Conservation (phyloP, 1,140 invertebrate genomes). For the Penaeus japonicus region DNA sequence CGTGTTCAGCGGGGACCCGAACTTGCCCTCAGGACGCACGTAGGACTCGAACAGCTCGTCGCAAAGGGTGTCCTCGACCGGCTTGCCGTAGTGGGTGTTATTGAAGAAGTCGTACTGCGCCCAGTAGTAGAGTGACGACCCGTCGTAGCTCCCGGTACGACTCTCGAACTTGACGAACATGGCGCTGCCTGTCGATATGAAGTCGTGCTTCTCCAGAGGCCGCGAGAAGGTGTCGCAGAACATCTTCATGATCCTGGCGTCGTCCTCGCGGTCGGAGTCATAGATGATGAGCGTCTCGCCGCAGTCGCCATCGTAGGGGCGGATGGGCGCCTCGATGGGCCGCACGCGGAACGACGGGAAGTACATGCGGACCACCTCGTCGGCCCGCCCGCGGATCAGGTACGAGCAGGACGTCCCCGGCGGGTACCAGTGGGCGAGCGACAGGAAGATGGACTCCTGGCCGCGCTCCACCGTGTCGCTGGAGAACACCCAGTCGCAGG, state of each 20-base stretch:
- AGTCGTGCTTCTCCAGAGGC: conserved; percentile 90
- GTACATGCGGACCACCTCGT: conserved; percentile 75
- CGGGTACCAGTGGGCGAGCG: conserved; percentile 91
- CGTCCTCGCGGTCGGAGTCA: conserved; percentile 83
- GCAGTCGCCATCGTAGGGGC: conserved; percentile 85
- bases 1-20: conserved; percentile 83
- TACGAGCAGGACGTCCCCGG: conserved; percentile 90
- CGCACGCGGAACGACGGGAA: conserved; percentile 82
- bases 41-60: conserved; percentile 86
- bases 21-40: conserved; percentile 72
- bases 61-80: conserved; percentile 79
- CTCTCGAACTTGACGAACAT: conserved; percentile 81
- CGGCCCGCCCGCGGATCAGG: conserved; percentile 80
- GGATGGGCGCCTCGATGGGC: conserved; percentile 82
- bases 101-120: conserved; percentile 93
- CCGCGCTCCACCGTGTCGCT: conserved; percentile 75
- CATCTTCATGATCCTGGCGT: conserved; percentile 86
- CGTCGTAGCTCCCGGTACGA: conserved; percentile 71
- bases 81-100: conserved; percentile 82
- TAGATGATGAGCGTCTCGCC: conserved; percentile 88
- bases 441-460: conserved; percentile 73
- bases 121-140: conserved; percentile 87
- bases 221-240: conserved; percentile 92
- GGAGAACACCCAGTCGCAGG: conserved; percentile 85
- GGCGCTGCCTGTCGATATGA: conserved; percentile 83